phyloP scores from a whole-genome alignment of 2,888 invertebrate genomes.

The Leptinotarsa tumamoca region DNA sequence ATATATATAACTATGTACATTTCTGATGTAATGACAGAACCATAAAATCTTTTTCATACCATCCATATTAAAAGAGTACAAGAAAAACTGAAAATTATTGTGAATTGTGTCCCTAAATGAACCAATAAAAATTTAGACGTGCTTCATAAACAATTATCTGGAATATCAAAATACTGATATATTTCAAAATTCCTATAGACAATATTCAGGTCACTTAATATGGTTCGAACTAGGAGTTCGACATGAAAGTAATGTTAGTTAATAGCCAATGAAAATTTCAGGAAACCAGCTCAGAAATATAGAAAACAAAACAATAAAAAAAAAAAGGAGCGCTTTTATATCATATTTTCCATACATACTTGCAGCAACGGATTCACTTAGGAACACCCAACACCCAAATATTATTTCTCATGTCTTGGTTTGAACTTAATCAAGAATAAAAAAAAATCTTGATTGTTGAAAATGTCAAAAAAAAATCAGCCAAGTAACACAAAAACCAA shows the following conservation, averaged over 20 bases:
- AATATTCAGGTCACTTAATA: not conserved
- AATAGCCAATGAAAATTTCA: not conserved
- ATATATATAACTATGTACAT: constrained; percentile 52
- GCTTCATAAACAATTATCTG: not conserved
- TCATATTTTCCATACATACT: not conserved
- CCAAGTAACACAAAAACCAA: too few relatives aligned
- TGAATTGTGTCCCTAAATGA: constrained; percentile 20
- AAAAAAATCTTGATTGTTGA: not conserved
- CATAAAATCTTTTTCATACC: constrained; percentile 32
- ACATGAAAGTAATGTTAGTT: too few relatives aligned
- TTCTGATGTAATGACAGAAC: constrained; percentile 46
- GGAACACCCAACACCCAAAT: not conserved
- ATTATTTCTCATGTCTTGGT: not conserved
- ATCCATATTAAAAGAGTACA: constrained; percentile 24
- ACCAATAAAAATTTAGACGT: not conserved
- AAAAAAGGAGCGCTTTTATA: not conserved
- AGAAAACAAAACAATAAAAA: not conserved
- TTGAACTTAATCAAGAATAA: not conserved
- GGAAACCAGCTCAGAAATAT: not conserved
- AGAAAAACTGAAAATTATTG: constrained; percentile 1
- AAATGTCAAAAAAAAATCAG: too few relatives aligned
- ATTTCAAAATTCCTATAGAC: not conserved
- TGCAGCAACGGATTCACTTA: constrained; percentile 8
- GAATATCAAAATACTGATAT: not conserved
- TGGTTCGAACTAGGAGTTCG: too few relatives aligned